A percentile compares a stretch with the other conserved stretches of the same genome.
Evolutionary conservation across 1,140 invertebrate species (phyloP).

Genomic region (Chrysomallon squamiferum): DNA sequence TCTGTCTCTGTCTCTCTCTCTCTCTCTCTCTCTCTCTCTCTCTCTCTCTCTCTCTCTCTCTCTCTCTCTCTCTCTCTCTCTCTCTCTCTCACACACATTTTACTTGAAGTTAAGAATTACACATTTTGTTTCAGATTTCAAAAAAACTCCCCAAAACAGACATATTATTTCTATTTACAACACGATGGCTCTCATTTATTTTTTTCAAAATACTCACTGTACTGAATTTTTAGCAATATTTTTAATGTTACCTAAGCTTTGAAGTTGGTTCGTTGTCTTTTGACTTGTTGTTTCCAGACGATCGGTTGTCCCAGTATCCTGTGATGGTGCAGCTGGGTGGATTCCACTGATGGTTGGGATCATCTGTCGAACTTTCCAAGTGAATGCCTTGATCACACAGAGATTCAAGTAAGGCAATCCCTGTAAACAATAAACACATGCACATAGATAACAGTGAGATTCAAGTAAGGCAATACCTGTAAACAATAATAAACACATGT

Average conservation of each 20-base stretch:
- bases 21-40: slow-evolving; percentile 22
- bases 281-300: neutral
- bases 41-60: slow-evolving; percentile 6
- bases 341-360: slow-evolving; percentile 45
- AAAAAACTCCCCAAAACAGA: too few species aligned
- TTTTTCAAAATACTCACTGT: too few species aligned
- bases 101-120: too few species aligned
- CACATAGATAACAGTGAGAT: neutral
- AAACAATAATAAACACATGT: neutral
- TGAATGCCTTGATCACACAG: slow-evolving; percentile 57
- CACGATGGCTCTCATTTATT: too few species aligned
- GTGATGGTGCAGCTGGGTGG: neutral
- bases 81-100: too few species aligned
- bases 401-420: slow-evolving; percentile 54
- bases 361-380: slow-evolving; percentile 53
- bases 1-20: slow-evolving; percentile 8
- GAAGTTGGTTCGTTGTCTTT: neutral
- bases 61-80: slow-evolving; percentile 5
- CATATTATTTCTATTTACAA: too few species aligned
- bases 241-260: neutral
- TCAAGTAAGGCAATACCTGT: neutral
- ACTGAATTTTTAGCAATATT: too few species aligned
- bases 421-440: slow-evolving; percentile 39
- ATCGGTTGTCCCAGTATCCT: neutral
- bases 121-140: too few species aligned